Evolutionary conservation across 2,888 invertebrate genomes (phyloP), one percentile per base, ranked within the genome.

Genomic region (Andrena dorsata): DNA sequence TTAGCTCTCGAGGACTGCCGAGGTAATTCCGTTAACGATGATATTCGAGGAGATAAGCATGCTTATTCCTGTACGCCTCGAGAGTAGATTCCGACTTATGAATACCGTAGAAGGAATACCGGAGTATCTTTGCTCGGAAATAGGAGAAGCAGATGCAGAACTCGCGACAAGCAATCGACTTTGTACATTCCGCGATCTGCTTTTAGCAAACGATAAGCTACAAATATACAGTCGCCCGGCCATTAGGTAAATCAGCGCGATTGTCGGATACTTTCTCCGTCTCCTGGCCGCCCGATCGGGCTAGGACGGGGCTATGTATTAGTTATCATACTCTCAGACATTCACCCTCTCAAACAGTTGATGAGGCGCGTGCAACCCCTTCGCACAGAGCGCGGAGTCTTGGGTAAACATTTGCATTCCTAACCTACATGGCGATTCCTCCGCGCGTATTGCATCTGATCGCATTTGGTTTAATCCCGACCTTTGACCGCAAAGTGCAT

Each of bases 331-430:
- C 79, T 85, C 86, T 89, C 87, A 87, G 89, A 88, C 79, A 87
- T 87, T 87, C 84, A 85, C 84, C 85, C 84, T 77, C 76, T 74
- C 35, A 75, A 75, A 71, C 61, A 86, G 83, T 85, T 51, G 69
- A 84, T 51, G 69, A 84, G 86, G 69, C 79, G 82, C 41, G 72
- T 70, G 81, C 82, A 76, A 71, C 81, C 79, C 41, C 80, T 71
- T 69, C 60, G 83, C 76, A 63, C 66, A 58, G 23, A 60, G 71
- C 79, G 71, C 77, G 66, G 80, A 84, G 73, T 85, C 86, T 80
- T 83, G 76, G 66, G 76, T 86, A 89, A 90, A 89, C 86, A 87
- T 90, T 90, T 90, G 74, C 86, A 75, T 82, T 83, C 78, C 86
- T 70, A 85, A 80, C 89, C 82, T 86, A 78, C 76, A 85, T 64